Conservation (phyloP, 2,888 invertebrate species). For the Melipona beecheii region DNA sequence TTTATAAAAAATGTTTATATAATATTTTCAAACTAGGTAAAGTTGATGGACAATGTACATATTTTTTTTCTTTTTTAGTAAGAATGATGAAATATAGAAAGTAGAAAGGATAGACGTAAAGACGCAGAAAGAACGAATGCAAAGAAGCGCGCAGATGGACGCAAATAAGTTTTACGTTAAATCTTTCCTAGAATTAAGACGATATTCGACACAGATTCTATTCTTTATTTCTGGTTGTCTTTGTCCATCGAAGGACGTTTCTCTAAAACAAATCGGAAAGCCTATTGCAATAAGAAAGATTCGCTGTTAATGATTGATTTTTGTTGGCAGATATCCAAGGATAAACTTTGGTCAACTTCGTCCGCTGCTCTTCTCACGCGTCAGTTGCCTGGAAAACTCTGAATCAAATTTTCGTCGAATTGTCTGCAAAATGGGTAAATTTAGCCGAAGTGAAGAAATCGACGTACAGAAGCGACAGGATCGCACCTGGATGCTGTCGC, state of each 20-base stretch:
- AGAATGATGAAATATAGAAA: no score
- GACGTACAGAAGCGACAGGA: neutral
- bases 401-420: conserved; percentile 10
- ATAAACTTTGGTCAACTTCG: neutral
- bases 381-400: neutral
- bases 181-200: neutral
- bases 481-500: conserved; percentile 41
- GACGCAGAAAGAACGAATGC: no score
- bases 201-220: neutral
- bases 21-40: neutral
- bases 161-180: neutral
- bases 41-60: no score
- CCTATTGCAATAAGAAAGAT: neutral
- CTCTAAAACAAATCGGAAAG: neutral
- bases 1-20: neutral
- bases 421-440: conserved; percentile 6
- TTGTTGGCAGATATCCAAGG: conserved; percentile 9
- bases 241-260: neutral
- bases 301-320: conserved; percentile 7
- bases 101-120: no score
- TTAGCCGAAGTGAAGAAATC: conserved; percentile 4
- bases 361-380: neutral
- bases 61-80: no score
- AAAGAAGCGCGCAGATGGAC: no score
- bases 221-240: neutral